phyloP scores from a whole-genome alignment of 2,113 vertebrate species.

The Podiceps cristatus region DNA sequence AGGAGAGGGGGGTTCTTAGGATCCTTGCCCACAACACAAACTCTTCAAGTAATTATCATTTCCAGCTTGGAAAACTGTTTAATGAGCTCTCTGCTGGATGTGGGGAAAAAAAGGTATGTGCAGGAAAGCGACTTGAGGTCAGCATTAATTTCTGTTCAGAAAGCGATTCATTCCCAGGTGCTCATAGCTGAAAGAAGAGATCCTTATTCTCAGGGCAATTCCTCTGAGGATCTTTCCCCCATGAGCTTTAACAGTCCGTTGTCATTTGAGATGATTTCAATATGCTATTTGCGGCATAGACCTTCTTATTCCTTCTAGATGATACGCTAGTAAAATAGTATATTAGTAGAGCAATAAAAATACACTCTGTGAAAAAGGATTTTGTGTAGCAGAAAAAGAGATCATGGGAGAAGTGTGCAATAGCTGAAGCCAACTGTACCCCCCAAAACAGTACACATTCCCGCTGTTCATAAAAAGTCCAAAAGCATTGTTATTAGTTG shows the following conservation, averaged over 20 bases:
- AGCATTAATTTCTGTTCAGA: neutral
- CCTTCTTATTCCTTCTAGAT: neutral
- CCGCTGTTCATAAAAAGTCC: neutral
- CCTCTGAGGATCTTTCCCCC: neutral
- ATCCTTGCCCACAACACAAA: neutral
- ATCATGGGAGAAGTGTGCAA: neutral
- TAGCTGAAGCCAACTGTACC: neutral
- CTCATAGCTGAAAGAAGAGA: neutral
- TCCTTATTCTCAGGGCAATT: neutral
- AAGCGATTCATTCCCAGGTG: neutral
- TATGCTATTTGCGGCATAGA: accelerated
- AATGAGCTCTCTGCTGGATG: neutral
- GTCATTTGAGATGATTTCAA: neutral
- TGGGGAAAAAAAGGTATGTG: neutral
- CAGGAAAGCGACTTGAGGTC: neutral
- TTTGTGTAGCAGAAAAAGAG: neutral
- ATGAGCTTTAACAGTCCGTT: neutral
- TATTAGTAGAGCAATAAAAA: neutral
- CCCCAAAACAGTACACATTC: neutral
- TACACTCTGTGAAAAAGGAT: neutral
- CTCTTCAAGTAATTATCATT: neutral
- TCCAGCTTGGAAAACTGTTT: neutral
- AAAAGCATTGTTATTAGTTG: neutral
- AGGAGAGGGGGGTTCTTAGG: neutral
- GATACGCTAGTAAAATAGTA: neutral